These are phyloP conservation scores for Mormyrops boulengeri DNA, from an alignment of 2,797 vertebrate genomes.

Conservation along the genomic window DNA sequence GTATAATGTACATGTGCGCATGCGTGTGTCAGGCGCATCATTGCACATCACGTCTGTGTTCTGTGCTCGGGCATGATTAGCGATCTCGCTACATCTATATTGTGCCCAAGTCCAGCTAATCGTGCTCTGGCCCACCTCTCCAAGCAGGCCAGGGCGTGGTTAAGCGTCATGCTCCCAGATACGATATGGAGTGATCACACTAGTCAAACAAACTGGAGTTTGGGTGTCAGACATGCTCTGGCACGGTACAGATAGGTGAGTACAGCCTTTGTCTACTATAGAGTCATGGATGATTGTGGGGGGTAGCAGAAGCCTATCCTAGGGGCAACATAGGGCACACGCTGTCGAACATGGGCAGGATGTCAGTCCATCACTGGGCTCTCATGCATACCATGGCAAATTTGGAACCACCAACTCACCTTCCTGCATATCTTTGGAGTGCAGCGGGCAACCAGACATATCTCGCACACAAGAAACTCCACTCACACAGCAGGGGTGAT, in stretches of 20 bases:
- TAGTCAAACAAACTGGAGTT: neutral
- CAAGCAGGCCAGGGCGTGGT: neutral
- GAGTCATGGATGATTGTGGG: neutral
- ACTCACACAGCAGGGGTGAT: too few relatives aligned
- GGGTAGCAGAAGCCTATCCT: neutral
- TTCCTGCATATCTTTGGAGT: too few relatives aligned
- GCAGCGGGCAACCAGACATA: too few relatives aligned
- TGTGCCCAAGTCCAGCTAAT: neutral
- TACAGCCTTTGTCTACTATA: neutral
- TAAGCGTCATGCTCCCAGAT: neutral
- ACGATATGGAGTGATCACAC: neutral
- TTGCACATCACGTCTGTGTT: neutral
- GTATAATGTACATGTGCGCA: neutral
- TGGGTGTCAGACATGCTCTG: neutral
- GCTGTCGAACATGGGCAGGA: neutral
- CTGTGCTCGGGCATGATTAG: neutral
- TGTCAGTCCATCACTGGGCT: neutral
- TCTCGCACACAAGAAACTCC: too few relatives aligned
- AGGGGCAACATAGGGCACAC: neutral
- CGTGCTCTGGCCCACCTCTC: neutral
- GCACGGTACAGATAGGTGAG: neutral
- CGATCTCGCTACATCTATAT: neutral
- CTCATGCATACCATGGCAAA: neutral
- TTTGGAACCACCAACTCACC: too few relatives aligned
- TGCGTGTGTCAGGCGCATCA: neutral